A percentile compares a stretch with the other conserved stretches of the same genome.
Evolutionary conservation across 2,888 invertebrate species (phyloP).

Genomic region (Trachelus troglodyta): DNA sequence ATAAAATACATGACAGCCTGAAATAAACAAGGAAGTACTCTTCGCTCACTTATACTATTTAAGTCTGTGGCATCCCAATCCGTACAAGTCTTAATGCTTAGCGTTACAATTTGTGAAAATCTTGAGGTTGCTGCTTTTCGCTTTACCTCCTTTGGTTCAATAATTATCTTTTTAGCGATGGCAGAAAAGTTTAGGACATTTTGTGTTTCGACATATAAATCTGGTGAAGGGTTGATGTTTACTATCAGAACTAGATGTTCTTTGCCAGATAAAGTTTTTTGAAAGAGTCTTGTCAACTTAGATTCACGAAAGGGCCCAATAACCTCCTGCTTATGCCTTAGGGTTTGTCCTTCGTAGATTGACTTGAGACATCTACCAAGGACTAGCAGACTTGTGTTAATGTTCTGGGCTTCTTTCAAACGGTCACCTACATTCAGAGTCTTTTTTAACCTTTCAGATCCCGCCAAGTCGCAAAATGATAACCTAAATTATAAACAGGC

Average conservation of each 20-base stretch:
- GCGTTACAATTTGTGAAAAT: slow-evolving; percentile 55
- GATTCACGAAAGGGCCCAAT: slow-evolving; percentile 81
- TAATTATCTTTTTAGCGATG: slow-evolving; percentile 76
- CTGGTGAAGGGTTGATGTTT: slow-evolving; percentile 83
- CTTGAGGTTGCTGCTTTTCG: slow-evolving; percentile 43
- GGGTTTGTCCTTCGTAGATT: slow-evolving; percentile 66
- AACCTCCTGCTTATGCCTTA: slow-evolving; percentile 48
- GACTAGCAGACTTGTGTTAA: slow-evolving; percentile 89
- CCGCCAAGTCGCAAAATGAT: slow-evolving; percentile 91
- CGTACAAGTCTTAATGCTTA: slow-evolving; percentile 48
- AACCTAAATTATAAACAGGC: slow-evolving; percentile 68
- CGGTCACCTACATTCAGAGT: slow-evolving; percentile 84
- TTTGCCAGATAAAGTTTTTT: slow-evolving; percentile 82
- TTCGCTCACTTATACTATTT: slow-evolving; percentile 18
- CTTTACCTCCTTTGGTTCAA: slow-evolving; percentile 44
- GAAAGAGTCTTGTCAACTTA: slow-evolving; percentile 88
- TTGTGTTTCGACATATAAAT: slow-evolving; percentile 85
- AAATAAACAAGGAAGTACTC: slow-evolving; percentile 11
- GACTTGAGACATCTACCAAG: slow-evolving; percentile 84
- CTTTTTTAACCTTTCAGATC: slow-evolving; percentile 86
- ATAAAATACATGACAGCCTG: not conserved
- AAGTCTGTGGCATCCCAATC: slow-evolving; percentile 56
- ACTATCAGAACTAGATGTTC: slow-evolving; percentile 87
- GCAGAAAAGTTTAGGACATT: slow-evolving; percentile 89
- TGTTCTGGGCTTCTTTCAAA: slow-evolving; percentile 88